Base-by-base conservation (phyloP, 2,113 vertebrate genomes). In the Saimiri boliviensis region DNA sequence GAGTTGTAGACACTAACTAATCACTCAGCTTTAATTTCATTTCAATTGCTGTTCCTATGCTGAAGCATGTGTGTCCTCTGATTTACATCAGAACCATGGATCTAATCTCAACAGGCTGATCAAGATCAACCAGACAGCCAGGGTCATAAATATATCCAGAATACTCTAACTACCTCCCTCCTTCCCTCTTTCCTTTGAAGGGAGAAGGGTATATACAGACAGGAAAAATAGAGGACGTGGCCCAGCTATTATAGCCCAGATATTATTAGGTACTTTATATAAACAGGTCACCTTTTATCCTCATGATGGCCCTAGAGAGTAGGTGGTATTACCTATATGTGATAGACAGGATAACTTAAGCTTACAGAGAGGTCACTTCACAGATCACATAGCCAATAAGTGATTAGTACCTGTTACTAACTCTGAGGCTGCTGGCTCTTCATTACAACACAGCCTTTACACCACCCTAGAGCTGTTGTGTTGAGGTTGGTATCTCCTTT, bases 151-250 rank as follows among this genome's bases (percentile, higher is more conserved):
- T 68, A 89, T 1, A 56, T 54, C 8, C 30, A 70, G n/a, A 68
- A 42, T 63, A n/a, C 70, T 83, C 20, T 83, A 63, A 63, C 14
- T 79, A 71, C 86, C 32, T 85, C 40, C 5, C 83, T 81, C 70
- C 89, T 86, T 84, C 45, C 13, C 6, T 58, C 49, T 95, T 92
- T 95, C 30, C 56, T 96, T 93, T 90, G 82, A 93, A 76, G 7
- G 49, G 47, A 89, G n/a, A 94, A 92, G 3, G 42, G 63, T 92
- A 63, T 81, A 77, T 89, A 87, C 58, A 92, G 89, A 68, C 14
- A 60, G 45, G 49, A 27, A 45, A 70, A 96, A 74, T 95, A 87
- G 30, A 60, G 73, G 35, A 84, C 40, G 47, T 82, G 95, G 32
- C 76, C 21, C 85, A 92, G 56, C 27, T 86, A 49, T 42, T 87